These are phyloP conservation scores for Nyctereutes procyonoides DNA, from an alignment of 2,113 vertebrate species.

Conservation along the genomic window DNA sequence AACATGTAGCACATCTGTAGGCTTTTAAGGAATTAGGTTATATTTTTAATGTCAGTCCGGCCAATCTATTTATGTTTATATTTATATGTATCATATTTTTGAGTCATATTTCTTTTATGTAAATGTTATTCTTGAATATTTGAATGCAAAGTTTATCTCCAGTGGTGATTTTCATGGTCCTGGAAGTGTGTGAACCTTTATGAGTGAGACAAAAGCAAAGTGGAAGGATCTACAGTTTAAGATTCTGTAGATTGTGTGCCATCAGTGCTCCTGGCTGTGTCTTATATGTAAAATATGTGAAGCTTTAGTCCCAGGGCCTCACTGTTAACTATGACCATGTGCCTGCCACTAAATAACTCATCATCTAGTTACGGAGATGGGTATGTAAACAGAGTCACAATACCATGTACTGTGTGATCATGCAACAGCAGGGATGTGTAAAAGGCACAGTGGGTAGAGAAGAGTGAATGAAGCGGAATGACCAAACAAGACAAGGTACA, in stretches of 20 bases:
- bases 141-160: not conserved
- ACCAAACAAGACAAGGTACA: not conserved
- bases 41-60: not conserved
- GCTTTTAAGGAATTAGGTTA: not conserved
- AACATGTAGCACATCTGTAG: not conserved
- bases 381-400: not conserved
- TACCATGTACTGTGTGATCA: not conserved
- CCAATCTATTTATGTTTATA: not conserved
- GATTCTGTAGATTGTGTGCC: not conserved
- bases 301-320: not conserved
- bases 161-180: not conserved
- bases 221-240: not conserved
- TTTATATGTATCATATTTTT: not conserved
- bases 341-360: not conserved
- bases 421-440: not conserved
- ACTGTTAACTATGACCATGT: not conserved
- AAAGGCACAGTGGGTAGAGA: not conserved
- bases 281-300: not conserved
- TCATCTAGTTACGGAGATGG: not conserved
- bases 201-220: not conserved
- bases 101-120: not conserved
- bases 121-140: not conserved
- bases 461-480: not conserved
- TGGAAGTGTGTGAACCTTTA: not conserved
- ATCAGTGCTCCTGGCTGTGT: not conserved